Evolutionary conservation across 2,113 vertebrate species (phyloP).

Genomic region (Pipa parva): DNA sequence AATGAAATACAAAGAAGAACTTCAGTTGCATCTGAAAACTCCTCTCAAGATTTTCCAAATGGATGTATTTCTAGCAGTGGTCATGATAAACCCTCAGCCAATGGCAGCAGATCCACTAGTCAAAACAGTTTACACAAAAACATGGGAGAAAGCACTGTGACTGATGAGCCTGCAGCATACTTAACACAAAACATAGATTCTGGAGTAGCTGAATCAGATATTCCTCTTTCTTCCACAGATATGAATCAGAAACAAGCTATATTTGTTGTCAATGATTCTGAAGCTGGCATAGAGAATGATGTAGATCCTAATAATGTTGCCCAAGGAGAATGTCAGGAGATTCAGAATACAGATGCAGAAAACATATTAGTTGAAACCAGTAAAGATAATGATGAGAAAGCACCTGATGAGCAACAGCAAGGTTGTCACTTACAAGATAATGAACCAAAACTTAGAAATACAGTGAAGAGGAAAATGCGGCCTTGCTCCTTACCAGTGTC

Average conservation of each 20-base stretch:
- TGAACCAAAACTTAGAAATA: constrained; percentile 57
- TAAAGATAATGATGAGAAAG: constrained; percentile 52
- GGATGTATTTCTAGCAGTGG: constrained; percentile 51
- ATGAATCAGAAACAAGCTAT: constrained; percentile 47
- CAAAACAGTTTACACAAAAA: constrained; percentile 57
- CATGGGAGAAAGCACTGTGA: constrained; percentile 50
- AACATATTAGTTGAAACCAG: constrained; percentile 41
- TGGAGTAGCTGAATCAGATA: constrained; percentile 45
- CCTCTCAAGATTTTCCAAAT: constrained; percentile 62
- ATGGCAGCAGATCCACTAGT: constrained; percentile 43
- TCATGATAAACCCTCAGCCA: constrained; percentile 46
- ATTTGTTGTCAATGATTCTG: constrained; percentile 44
- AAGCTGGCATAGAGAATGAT: constrained; percentile 52
- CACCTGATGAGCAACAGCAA: constrained; percentile 44
- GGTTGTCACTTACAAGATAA: constrained; percentile 45
- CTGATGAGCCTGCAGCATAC: constrained; percentile 43
- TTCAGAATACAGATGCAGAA: constrained; percentile 45
- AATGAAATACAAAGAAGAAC: constrained; percentile 51
- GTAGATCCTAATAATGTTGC: constrained; percentile 47
- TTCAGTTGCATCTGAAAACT: constrained; percentile 59
- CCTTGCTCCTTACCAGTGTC: constrained; percentile 91
- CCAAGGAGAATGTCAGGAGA: constrained; percentile 47
- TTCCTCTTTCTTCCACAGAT: constrained; percentile 49
- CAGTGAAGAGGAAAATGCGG: constrained; percentile 72
- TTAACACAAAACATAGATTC: constrained; percentile 49